Evolutionary conservation across 30 jellyfish, hydroid and myxozoan species (phyloP).

Genomic region (Aurelia aurita): DNA sequence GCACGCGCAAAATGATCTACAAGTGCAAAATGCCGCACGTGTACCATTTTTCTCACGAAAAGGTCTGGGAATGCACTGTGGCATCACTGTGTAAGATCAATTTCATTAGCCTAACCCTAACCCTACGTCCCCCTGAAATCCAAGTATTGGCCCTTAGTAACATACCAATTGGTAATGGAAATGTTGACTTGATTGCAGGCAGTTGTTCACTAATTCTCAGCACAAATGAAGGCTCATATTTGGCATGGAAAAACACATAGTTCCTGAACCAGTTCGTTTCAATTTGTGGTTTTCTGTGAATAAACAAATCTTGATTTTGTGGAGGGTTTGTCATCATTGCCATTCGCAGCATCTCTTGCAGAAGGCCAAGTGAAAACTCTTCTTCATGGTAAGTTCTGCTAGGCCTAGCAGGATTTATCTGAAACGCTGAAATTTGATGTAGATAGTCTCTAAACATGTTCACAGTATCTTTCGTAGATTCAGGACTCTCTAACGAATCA

Average conservation of each 20-base stretch:
- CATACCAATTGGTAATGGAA: constrained; percentile 63
- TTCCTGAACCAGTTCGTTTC: constrained; percentile 78
- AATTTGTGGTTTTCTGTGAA: constrained; percentile 41
- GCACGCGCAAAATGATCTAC: too few species aligned
- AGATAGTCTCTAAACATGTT: constrained; percentile 47
- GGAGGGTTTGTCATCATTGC: constrained; percentile 42
- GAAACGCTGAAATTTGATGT: constrained; percentile 69
- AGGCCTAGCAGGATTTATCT: constrained; percentile 29
- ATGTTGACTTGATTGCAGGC: constrained; percentile 28
- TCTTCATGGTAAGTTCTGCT: constrained; percentile 57
- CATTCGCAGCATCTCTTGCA: constrained; percentile 69
- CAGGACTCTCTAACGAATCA: constrained; percentile 14
- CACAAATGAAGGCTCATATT: constrained; percentile 49
- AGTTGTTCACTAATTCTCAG: constrained; percentile 36
- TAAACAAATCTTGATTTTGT: constrained; percentile 40
- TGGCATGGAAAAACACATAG: constrained; percentile 56
- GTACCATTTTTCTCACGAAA: too few species aligned
- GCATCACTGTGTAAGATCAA: too few species aligned
- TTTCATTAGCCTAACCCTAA: too few species aligned
- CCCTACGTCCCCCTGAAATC: too few species aligned
- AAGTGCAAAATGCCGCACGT: too few species aligned
- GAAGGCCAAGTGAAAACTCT: constrained; percentile 73
- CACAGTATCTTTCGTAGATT: constrained; percentile 6
- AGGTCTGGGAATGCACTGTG: too few species aligned
- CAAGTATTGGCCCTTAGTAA: too few species aligned